Conservation (phyloP, 1,140 invertebrate genomes). For the Aphaenogaster floridana region DNA sequence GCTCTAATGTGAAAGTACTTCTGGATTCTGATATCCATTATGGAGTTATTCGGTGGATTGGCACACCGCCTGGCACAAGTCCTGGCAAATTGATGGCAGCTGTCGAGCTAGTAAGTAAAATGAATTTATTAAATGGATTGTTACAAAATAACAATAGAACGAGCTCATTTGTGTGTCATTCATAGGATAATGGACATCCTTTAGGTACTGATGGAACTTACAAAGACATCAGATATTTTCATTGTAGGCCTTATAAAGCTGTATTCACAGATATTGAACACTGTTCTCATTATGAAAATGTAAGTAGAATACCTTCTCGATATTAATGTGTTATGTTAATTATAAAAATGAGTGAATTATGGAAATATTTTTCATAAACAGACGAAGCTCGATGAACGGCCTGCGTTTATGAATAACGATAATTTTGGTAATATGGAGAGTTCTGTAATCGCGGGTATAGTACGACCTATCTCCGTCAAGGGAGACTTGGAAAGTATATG, state of each 20-base stretch:
- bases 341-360: constrained; percentile 71
- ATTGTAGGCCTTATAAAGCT: constrained; percentile 90
- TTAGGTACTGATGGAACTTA: constrained; percentile 92
- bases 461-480: constrained; percentile 91
- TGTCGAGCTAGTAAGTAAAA: constrained; percentile 89
- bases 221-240: constrained; percentile 91
- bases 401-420: constrained; percentile 71
- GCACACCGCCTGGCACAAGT: constrained; percentile 86
- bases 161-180: constrained; percentile 9
- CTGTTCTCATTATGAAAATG: constrained; percentile 93
- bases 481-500: constrained; percentile 90
- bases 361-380: constrained; percentile 54
- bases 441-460: constrained; percentile 92
- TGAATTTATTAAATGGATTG: neutral
- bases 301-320: constrained; percentile 87
- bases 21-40: constrained; percentile 88
- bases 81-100: constrained; percentile 89
- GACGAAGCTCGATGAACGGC: constrained; percentile 73
- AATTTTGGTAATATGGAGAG: constrained; percentile 90
- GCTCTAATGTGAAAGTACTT: constrained; percentile 92
- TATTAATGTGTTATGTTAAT: constrained; percentile 64
- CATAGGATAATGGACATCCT: constrained; percentile 88
- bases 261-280: constrained; percentile 93
- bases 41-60: constrained; percentile 96
- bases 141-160: neutral